These are phyloP conservation scores for Synergus itoensis DNA, from an alignment of 2,888 invertebrate genomes.

Conservation along the genomic window DNA sequence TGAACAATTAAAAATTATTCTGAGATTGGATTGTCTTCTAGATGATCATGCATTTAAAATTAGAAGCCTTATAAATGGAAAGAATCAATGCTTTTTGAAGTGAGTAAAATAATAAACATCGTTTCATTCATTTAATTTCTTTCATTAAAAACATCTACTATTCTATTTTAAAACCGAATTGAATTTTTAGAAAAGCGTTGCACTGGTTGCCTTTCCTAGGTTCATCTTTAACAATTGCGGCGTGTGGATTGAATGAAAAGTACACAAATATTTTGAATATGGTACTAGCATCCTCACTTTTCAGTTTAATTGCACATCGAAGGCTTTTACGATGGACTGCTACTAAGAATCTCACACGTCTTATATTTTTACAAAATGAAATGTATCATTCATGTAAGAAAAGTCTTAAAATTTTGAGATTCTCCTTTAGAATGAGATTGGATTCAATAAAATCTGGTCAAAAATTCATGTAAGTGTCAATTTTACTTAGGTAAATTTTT, in stretches of 20 bases:
- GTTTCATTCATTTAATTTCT: not conserved
- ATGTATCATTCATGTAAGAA: slow-evolving; percentile 64
- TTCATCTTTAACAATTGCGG: slow-evolving; percentile 55
- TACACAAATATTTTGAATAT: slow-evolving; percentile 51
- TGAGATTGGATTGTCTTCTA: slow-evolving; percentile 65
- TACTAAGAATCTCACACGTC: slow-evolving; percentile 55
- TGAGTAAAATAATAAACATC: slow-evolving; percentile 41
- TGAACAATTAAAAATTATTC: slow-evolving; percentile 64
- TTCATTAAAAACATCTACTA: slow-evolving; percentile 10
- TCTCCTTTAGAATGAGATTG: slow-evolving; percentile 61
- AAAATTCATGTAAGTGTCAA: slow-evolving; percentile 65
- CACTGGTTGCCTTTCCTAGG: slow-evolving; percentile 58
- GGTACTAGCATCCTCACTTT: slow-evolving; percentile 54
- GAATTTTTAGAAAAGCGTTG: slow-evolving; percentile 56
- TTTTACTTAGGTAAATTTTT: not conserved
- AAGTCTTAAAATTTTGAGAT: slow-evolving; percentile 67
- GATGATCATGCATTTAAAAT: slow-evolving; percentile 69
- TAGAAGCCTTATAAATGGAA: slow-evolving; percentile 56
- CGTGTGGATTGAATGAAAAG: slow-evolving; percentile 51
- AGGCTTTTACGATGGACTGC: slow-evolving; percentile 57
- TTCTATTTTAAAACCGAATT: slow-evolving; percentile 36
- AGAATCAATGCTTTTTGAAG: slow-evolving; percentile 52
- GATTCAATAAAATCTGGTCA: slow-evolving; percentile 53
- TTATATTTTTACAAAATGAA: slow-evolving; percentile 67
- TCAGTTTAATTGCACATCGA: slow-evolving; percentile 52